Conservation (phyloP, 2,888 invertebrate genomes). For the Phlogophora meticulosa region DNA sequence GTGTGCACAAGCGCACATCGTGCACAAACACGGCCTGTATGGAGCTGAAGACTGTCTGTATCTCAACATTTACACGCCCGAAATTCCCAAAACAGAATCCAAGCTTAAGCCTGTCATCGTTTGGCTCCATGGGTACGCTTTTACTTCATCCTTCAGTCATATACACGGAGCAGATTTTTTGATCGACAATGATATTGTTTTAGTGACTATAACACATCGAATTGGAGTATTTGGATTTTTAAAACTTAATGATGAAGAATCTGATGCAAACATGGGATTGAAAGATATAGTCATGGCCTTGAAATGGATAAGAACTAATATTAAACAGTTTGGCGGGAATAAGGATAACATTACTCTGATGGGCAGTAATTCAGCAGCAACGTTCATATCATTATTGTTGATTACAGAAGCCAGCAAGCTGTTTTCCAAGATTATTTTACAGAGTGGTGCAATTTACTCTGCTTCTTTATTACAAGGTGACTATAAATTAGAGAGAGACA, state of each 20-base stretch:
- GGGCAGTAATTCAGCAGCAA: conserved; percentile 84
- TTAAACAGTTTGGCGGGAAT: conserved; percentile 82
- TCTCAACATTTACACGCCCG: conserved; percentile 93
- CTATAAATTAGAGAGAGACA: conserved; percentile 72
- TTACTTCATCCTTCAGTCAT: conserved; percentile 85
- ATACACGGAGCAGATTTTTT: conserved; percentile 86
- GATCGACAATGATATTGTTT: conserved; percentile 82
- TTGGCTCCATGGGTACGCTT: conserved; percentile 87
- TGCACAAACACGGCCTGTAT: conserved; percentile 78
- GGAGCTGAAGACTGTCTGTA: conserved; percentile 92
- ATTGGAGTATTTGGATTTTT: conserved; percentile 86
- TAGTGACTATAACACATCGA: conserved; percentile 83
- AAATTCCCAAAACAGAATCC: conserved; percentile 72
- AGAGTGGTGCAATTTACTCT: conserved; percentile 85
- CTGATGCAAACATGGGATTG: conserved; percentile 85
- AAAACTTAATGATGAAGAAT: conserved; percentile 78
- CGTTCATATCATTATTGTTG: conserved; percentile 80
- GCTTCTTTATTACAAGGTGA: conserved; percentile 81
- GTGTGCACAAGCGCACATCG: conserved; percentile 92
- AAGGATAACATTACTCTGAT: conserved; percentile 81
- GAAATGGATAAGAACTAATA: conserved; percentile 85
- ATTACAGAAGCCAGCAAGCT: conserved; percentile 79
- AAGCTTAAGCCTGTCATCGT: conserved; percentile 79
- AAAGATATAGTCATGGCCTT: conserved; percentile 86
- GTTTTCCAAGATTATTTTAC: conserved; percentile 85